phyloP scores from a whole-genome alignment of 2,113 vertebrate genomes.

The Chloropsis cyanopogon region DNA sequence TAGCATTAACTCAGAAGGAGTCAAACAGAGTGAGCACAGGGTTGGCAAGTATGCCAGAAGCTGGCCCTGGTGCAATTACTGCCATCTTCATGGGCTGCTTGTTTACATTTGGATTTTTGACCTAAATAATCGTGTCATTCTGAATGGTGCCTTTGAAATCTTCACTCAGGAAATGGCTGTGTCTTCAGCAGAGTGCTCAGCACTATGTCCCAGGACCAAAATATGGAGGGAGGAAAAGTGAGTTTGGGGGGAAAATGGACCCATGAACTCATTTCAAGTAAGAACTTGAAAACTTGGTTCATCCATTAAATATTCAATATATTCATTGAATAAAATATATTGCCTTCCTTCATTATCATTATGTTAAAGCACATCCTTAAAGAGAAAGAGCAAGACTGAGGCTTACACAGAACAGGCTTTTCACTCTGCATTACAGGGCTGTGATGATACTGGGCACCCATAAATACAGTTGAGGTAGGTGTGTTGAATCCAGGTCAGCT shows the following conservation, averaged over 20 bases:
- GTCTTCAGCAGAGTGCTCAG: not conserved
- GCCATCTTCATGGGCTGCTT: not conserved
- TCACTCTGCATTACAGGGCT: rapidly evolving
- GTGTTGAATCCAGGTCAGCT: not conserved
- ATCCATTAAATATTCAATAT: not conserved
- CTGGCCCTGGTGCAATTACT: not conserved
- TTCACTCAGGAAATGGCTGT: not conserved
- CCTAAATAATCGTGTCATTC: not conserved
- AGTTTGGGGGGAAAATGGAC: not conserved
- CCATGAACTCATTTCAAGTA: not conserved
- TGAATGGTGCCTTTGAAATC: not conserved
- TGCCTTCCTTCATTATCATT: not conserved
- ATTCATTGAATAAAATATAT: not conserved
- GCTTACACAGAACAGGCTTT: not conserved
- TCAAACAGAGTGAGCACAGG: not conserved
- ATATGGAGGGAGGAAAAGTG: not conserved
- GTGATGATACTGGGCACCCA: not conserved
- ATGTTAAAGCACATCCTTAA: not conserved
- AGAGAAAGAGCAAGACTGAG: not conserved
- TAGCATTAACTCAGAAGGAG: not conserved
- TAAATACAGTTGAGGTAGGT: not conserved
- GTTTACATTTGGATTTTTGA: not conserved
- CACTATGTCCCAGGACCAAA: not conserved
- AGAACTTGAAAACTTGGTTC: not conserved
- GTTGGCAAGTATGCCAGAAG: not conserved